phyloP scores from a whole-genome alignment of 2,888 invertebrate species.

The Oscheius sp. region DNA sequence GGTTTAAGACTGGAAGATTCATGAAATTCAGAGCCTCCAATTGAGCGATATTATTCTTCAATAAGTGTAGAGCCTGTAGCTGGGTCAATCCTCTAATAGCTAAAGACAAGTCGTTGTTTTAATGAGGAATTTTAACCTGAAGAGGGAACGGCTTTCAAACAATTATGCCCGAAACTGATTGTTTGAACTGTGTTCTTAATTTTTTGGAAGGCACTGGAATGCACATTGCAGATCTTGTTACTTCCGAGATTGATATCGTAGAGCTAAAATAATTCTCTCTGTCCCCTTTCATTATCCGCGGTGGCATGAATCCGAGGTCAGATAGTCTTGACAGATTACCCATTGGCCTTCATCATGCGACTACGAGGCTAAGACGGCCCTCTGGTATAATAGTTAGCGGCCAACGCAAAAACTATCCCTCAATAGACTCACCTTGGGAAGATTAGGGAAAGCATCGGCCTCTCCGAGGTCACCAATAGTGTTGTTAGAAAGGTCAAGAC shows the following conservation, averaged over 20 bases:
- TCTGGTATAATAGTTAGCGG: neutral
- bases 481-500: constrained; percentile 68
- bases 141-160: constrained; percentile 62
- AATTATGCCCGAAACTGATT: constrained; percentile 68
- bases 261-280: constrained; percentile 52
- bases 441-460: constrained; percentile 55
- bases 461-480: constrained; percentile 59
- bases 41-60: constrained; percentile 62
- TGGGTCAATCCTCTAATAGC: constrained; percentile 69
- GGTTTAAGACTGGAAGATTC: constrained; percentile 67
- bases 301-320: constrained; percentile 18
- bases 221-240: constrained; percentile 65
- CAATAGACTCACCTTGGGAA: constrained; percentile 60
- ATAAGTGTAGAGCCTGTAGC: constrained; percentile 67
- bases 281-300: neutral
- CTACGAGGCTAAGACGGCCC: constrained; percentile 9
- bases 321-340: constrained; percentile 25
- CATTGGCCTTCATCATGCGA: constrained; percentile 6
- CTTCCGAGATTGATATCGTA: constrained; percentile 67
- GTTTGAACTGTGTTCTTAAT: constrained; percentile 67
- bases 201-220: constrained; percentile 64
- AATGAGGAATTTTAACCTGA: constrained; percentile 45
- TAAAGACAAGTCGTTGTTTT: constrained; percentile 31
- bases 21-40: constrained; percentile 67
- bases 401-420: neutral